Conservation (phyloP, 2,888 invertebrate species). For the Lutraria lutraria region DNA sequence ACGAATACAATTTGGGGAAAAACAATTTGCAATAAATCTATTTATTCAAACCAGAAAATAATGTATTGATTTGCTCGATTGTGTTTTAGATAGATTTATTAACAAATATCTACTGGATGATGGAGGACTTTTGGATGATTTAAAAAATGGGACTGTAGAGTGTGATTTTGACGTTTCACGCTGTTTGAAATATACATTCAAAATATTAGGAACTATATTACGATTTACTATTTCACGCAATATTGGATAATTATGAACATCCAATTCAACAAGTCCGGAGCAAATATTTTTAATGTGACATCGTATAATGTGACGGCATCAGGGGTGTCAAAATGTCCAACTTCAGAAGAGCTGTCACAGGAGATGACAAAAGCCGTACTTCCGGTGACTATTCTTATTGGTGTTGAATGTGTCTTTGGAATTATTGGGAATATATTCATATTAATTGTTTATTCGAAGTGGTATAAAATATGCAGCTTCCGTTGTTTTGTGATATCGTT, state of each 20-base stretch:
- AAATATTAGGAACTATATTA: not conserved
- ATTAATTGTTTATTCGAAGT: constrained; percentile 47
- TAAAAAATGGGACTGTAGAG: not conserved
- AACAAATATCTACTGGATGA: no score
- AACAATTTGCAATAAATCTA: no score
- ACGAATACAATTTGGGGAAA: no score
- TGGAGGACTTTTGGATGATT: not conserved
- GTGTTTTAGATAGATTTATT: no score
- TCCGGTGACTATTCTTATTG: constrained; percentile 55
- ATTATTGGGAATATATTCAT: constrained; percentile 51
- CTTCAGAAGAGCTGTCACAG: constrained; percentile 29
- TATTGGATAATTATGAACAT: not conserved
- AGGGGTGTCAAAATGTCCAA: not conserved
- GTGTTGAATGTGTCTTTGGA: constrained; percentile 37
- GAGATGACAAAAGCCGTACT: constrained; percentile 36
- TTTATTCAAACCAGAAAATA: no score
- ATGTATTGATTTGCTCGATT: no score
- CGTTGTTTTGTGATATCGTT: constrained; percentile 53
- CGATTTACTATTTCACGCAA: not conserved
- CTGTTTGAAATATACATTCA: not conserved
- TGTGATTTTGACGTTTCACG: not conserved
- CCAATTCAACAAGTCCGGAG: not conserved
- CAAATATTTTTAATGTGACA: not conserved
- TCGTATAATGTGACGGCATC: not conserved
- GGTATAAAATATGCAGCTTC: constrained; percentile 46